phyloP scores from a whole-genome alignment of 2,113 vertebrate genomes.

The Hypanus sabinus region DNA sequence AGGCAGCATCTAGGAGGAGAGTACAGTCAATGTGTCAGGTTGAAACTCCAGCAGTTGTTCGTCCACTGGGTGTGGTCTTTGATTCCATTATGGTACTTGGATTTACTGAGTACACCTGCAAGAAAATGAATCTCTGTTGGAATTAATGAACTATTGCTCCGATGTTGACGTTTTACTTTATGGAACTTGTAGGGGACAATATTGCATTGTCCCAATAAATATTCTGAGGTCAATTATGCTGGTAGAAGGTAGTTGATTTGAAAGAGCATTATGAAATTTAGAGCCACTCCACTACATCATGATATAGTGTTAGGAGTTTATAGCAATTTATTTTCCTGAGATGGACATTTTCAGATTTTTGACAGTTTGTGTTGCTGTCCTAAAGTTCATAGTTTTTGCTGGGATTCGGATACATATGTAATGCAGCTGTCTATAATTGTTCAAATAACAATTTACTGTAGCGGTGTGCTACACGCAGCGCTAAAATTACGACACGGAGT shows the following conservation, averaged over 20 bases:
- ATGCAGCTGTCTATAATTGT: neutral
- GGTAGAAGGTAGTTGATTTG: neutral
- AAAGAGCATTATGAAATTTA: neutral
- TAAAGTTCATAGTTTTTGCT: neutral
- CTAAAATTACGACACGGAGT: no score
- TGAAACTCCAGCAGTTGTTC: no score
- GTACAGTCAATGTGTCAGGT: no score
- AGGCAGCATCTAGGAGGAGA: no score
- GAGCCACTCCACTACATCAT: neutral
- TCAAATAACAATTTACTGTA: neutral
- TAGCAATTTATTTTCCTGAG: neutral
- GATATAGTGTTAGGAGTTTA: neutral
- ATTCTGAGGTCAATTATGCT: slow-evolving; percentile 8
- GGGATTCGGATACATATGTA: neutral
- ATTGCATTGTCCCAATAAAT: neutral
- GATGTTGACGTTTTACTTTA: no score
- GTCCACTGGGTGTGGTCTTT: no score
- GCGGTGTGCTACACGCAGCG: no score
- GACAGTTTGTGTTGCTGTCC: neutral
- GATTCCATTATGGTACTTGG: no score
- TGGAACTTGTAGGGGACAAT: no score
- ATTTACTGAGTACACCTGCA: no score
- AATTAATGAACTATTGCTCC: no score
- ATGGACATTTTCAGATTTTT: neutral
- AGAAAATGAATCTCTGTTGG: no score